Evolutionary conservation across 1,140 invertebrate species (phyloP).

Genomic region (Hermetia illucens): DNA sequence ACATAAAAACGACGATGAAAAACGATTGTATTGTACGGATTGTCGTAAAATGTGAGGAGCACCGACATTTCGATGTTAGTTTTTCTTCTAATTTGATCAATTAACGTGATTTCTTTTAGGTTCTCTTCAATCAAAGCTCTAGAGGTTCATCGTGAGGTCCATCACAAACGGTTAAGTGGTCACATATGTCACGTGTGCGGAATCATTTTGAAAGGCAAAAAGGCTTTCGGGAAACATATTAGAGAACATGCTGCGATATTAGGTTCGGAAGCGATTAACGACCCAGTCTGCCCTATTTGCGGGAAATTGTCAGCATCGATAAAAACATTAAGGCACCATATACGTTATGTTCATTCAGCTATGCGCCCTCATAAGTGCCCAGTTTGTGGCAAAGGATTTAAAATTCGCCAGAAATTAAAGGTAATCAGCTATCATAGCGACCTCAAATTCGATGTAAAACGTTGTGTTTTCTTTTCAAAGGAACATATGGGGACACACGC

Average conservation of each 20-base stretch:
- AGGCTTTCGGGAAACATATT: not conserved
- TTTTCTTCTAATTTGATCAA: too few species aligned
- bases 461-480: not conserved
- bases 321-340: not conserved
- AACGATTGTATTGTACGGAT: not conserved
- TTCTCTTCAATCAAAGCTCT: too few species aligned
- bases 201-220: not conserved
- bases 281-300: not conserved
- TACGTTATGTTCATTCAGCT: not conserved
- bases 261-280: not conserved
- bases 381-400: not conserved
- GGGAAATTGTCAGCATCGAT: not conserved
- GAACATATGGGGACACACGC: not conserved
- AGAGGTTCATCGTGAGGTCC: not conserved
- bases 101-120: too few species aligned
- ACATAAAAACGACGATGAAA: not conserved
- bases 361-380: not conserved
- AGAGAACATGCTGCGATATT: not conserved
- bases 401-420: slow-evolving; percentile 1
- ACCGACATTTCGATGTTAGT: too few species aligned
- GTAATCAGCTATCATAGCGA: not conserved
- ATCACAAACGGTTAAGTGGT: not conserved
- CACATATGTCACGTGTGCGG: not conserved
- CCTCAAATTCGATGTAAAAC: not conserved
- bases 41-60: not conserved